Conservation (phyloP, 2,888 invertebrate species). For the Aphodius sticticus region DNA sequence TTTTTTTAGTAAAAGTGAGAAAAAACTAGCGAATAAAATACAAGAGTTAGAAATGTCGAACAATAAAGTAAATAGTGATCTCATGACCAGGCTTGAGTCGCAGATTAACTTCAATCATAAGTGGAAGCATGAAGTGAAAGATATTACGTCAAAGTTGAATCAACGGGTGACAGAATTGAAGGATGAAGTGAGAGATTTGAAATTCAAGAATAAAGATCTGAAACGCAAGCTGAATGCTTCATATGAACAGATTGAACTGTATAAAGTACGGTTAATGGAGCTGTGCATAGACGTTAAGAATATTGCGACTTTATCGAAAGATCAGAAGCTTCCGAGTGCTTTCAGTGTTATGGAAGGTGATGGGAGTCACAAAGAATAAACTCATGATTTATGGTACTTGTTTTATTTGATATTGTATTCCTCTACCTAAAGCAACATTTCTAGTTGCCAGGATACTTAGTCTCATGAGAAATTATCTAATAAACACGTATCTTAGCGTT, state of each 20-base stretch:
- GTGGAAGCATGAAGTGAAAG: conserved; percentile 71
- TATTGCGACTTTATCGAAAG: conserved; percentile 33
- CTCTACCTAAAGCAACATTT: background rate
- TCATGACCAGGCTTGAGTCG: conserved; percentile 67
- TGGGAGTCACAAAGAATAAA: background rate
- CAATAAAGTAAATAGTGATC: conserved; percentile 59
- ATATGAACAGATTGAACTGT: conserved; percentile 46
- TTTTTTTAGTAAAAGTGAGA: conserved; percentile 35
- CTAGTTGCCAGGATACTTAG: background rate
- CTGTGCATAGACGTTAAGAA: conserved; percentile 40
- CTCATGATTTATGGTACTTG: background rate
- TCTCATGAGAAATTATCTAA: too few species aligned
- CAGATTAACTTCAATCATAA: conserved; percentile 68
- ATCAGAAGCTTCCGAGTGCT: conserved; percentile 8
- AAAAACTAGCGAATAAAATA: conserved; percentile 42
- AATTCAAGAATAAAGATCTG: conserved; percentile 58
- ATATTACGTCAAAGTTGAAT: conserved; percentile 70
- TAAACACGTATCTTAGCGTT: too few species aligned
- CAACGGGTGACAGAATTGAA: conserved; percentile 64
- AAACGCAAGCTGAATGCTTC: conserved; percentile 56
- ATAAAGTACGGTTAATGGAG: conserved; percentile 45
- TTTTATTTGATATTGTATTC: background rate
- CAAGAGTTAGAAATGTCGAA: conserved; percentile 44
- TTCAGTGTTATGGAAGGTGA: background rate
- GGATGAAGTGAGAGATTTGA: conserved; percentile 64